Conservation (phyloP, 2,888 invertebrate species). For the Tetropium fuscum region DNA sequence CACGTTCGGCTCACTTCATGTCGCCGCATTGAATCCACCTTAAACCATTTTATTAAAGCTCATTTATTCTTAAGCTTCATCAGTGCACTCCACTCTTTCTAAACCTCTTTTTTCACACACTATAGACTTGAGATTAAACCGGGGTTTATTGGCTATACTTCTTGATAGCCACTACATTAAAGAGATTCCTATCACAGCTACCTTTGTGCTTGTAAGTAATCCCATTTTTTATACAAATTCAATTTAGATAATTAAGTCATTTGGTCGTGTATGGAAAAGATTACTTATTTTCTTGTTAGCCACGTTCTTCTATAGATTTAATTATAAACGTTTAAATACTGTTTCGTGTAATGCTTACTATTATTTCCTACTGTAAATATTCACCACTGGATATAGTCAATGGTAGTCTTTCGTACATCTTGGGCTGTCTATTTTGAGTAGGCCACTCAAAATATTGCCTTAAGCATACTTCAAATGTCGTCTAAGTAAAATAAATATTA, state of each 20-base stretch:
- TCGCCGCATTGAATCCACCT: slow-evolving; percentile 55
- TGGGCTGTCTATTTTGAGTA: no score
- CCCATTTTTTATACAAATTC: slow-evolving; percentile 8
- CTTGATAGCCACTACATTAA: slow-evolving; percentile 17
- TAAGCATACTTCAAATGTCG: no score
- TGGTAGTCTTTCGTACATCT: no score
- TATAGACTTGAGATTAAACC: slow-evolving; percentile 49
- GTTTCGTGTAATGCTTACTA: no score
- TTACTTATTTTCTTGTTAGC: no score
- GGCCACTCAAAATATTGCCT: no score
- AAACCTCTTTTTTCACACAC: slow-evolving; percentile 46
- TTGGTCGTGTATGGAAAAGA: no score
- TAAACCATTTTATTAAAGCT: slow-evolving; percentile 58
- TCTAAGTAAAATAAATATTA: no score
- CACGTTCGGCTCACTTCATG: slow-evolving; percentile 57
- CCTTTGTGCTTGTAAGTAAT: slow-evolving; percentile 5
- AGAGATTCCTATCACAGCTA: slow-evolving; percentile 9
- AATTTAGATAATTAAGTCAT: slow-evolving; percentile 6
- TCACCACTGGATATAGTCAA: no score
- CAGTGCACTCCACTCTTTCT: slow-evolving; percentile 47
- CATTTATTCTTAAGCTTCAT: slow-evolving; percentile 58
- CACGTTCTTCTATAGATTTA: no score
- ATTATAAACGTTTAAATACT: no score
- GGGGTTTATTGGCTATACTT: slow-evolving; percentile 36
- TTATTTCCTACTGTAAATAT: no score